Base-by-base conservation (phyloP, 2,113 vertebrate genomes). In the Glareola pratincola region DNA sequence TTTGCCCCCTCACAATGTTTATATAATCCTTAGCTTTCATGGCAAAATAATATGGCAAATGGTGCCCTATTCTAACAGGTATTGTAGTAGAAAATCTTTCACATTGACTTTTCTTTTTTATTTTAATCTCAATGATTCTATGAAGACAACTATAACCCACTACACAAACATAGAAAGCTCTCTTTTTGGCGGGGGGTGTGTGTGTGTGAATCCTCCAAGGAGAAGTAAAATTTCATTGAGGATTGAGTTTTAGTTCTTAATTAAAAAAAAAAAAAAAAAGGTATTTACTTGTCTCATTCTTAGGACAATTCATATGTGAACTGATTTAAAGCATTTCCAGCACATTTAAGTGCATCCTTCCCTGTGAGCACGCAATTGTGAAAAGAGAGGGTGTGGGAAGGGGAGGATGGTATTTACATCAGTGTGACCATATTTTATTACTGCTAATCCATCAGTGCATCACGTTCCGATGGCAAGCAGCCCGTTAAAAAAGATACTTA, bases 381-480 rank as follows among this genome's bases (percentile, higher is more conserved):
- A 32, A 68, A 94, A 43, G 19, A 50, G 27, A 92, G 15, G 23
- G 16, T 53, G 36, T 45, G 10, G 14, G 16, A 78, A 75, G 16
- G 22, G 68, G 29, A 85, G 14, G 17, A 62, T 36, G 32, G 12
- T 47, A 63, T 63, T 47, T 81, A 16, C 27, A 95, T 39, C 30
- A 14, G 9, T 0, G 0, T 4, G 3, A 47, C 19, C 1, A 0
- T 48, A 21, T 78, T 91, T 92, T 59, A 11, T 90, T 69, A 39
- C 30, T 87, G 36, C 20, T 92, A 69, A 68, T 72, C 56, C 43
- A 57, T 60, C 36, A 90, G 26, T 12, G 48, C 50, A 68, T 85
- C 39, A 34, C 1, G 2, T 82, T 80, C 64, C 91, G 19, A 87
- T 66, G 94, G 63, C 78, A 88, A 89, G 45, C 13, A 53, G 12